phyloP scores from a whole-genome alignment of 1,140 invertebrate genomes.

The Drosophila parvula region DNA sequence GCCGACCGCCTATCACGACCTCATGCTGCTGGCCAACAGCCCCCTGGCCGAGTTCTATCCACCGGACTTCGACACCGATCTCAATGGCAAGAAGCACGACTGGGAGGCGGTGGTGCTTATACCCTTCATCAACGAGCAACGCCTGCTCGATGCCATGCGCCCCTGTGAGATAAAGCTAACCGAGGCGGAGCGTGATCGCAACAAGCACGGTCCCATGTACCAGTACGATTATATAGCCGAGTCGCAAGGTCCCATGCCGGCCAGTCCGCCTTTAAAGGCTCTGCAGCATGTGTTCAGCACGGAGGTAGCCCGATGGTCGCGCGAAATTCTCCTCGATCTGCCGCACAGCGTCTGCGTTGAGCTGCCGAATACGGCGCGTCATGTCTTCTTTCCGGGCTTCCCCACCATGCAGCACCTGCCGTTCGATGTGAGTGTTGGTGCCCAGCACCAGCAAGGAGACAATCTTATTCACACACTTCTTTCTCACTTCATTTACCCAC shows the following conservation, averaged over 20 bases:
- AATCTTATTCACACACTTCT: too few species aligned
- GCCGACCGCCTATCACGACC: slow-evolving; percentile 91
- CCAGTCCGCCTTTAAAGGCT: slow-evolving; percentile 46
- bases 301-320: slow-evolving; percentile 85
- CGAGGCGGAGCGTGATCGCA: slow-evolving; percentile 90
- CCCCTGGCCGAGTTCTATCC: slow-evolving; percentile 97
- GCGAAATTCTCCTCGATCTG: slow-evolving; percentile 87
- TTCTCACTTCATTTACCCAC: slow-evolving; percentile 18
- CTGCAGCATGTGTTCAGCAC: slow-evolving; percentile 65
- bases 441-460: not conserved
- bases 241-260: slow-evolving; percentile 51
- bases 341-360: slow-evolving; percentile 90
- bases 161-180: slow-evolving; percentile 88
- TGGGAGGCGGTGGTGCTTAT: slow-evolving; percentile 99
- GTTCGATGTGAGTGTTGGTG: slow-evolving; percentile 87
- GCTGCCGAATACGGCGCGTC: slow-evolving; percentile 88
- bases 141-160: slow-evolving; percentile 91
- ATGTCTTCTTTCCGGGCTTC: slow-evolving; percentile 94
- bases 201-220: slow-evolving; percentile 93
- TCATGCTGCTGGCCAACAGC: slow-evolving; percentile 93
- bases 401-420: slow-evolving; percentile 93
- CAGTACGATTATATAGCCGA: slow-evolving; percentile 87
- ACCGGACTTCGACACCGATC: slow-evolving; percentile 93
- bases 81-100: slow-evolving; percentile 97
- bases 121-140: slow-evolving; percentile 96